A percentile compares a stretch with the other conserved stretches of the same genome.
Evolutionary conservation across 2,888 invertebrate species (phyloP).

Genomic region (Tipula unca): DNA sequence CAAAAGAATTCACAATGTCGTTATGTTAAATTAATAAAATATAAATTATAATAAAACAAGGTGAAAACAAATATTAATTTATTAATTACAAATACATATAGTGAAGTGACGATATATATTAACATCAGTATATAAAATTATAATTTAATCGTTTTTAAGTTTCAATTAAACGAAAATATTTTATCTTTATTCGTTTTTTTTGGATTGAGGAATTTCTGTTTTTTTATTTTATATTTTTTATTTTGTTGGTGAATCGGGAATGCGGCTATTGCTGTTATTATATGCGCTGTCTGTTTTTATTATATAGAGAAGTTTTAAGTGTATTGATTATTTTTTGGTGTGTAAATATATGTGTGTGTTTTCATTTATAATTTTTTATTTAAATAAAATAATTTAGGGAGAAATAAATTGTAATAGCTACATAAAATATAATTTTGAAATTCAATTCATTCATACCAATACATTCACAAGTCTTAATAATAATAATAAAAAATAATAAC

Average conservation of each 20-base stretch:
- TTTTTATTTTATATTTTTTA: neutral
- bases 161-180: neutral
- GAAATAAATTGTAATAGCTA: neutral
- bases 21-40: neutral
- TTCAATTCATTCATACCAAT: neutral
- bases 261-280: conserved; percentile 20
- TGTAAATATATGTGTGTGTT: neutral
- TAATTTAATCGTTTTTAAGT: neutral
- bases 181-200: neutral
- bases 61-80: neutral
- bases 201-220: conserved; percentile 9
- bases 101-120: neutral
- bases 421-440: neutral
- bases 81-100: neutral
- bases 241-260: conserved; percentile 9
- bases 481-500: neutral
- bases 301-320: neutral
- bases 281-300: conserved; percentile 18
- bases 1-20: conserved; percentile 18
- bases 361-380: neutral
- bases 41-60: neutral
- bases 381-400: neutral
- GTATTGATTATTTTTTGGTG: neutral
- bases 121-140: neutral
- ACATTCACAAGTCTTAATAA: neutral